phyloP scores from a whole-genome alignment of 2,113 vertebrate species.

The Dryoscopus gambensis region DNA sequence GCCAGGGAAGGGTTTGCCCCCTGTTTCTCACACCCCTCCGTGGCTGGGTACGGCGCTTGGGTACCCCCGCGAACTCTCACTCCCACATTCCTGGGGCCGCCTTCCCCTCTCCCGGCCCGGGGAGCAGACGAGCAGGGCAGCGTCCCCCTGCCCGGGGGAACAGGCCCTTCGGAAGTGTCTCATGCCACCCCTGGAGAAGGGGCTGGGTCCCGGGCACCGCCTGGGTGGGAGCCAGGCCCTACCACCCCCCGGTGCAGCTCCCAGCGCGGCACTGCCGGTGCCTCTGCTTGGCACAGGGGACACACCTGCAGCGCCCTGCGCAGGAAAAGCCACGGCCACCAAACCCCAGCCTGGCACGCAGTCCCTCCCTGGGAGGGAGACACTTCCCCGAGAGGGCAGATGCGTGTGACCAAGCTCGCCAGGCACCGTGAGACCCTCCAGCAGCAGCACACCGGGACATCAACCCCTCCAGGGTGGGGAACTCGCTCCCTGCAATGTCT shows the following conservation, averaged over 20 bases:
- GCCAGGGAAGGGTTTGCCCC: accelerated
- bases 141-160: accelerated
- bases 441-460: accelerated
- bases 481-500: accelerated
- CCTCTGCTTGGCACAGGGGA: background rate
- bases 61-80: accelerated
- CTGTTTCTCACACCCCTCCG: accelerated
- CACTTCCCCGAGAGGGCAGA: background rate
- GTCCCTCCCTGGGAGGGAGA: background rate
- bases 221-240: background rate
- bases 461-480: background rate
- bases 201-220: background rate
- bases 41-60: accelerated
- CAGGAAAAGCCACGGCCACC: background rate
- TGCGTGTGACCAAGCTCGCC: accelerated
- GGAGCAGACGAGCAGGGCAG: background rate
- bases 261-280: accelerated
- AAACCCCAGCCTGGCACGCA: background rate
- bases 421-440: background rate
- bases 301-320: background rate
- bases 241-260: background rate
- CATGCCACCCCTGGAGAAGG: background rate
- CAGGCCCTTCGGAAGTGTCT: background rate
- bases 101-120: accelerated
- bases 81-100: background rate